phyloP scores from a whole-genome alignment of 2,888 invertebrate genomes.

The Metallyticus violacea region DNA sequence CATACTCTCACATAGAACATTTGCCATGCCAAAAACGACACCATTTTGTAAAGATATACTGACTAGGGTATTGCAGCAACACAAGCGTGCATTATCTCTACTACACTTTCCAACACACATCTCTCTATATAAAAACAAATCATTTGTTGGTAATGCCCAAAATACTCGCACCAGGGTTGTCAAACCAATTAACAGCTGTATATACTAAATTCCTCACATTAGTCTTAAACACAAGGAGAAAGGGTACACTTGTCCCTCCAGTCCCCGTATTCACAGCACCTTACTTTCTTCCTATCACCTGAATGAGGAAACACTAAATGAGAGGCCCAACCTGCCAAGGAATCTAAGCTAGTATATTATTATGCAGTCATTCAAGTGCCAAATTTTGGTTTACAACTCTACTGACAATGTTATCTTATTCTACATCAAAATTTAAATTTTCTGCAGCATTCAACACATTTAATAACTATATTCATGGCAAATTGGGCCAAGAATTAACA shows the following conservation, averaged over 20 bases:
- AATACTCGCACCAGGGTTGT: neutral
- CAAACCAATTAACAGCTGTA: neutral
- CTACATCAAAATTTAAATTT: neutral
- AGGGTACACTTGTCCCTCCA: neutral
- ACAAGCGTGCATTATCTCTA: neutral
- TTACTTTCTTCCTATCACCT: constrained; percentile 11
- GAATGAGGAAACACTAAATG: constrained; percentile 15
- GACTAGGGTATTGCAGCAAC: neutral
- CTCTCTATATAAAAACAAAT: neutral
- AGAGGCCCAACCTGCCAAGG: constrained; percentile 9
- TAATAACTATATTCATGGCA: neutral
- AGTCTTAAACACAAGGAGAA: constrained; percentile 11
- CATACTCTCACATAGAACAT: neutral
- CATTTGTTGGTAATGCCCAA: neutral
- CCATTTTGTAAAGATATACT: neutral
- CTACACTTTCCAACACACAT: neutral
- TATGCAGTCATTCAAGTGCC: neutral
- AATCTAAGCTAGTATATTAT: neutral
- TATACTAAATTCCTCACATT: constrained; percentile 24
- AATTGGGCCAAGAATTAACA: constrained; percentile 16
- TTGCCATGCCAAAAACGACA: neutral
- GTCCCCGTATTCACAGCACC: constrained; percentile 14
- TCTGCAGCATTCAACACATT: neutral
- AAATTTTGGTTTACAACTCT: neutral
- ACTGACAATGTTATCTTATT: neutral